Conservation (phyloP, 2,888 invertebrate genomes). For the Pantelozetes paolii region DNA sequence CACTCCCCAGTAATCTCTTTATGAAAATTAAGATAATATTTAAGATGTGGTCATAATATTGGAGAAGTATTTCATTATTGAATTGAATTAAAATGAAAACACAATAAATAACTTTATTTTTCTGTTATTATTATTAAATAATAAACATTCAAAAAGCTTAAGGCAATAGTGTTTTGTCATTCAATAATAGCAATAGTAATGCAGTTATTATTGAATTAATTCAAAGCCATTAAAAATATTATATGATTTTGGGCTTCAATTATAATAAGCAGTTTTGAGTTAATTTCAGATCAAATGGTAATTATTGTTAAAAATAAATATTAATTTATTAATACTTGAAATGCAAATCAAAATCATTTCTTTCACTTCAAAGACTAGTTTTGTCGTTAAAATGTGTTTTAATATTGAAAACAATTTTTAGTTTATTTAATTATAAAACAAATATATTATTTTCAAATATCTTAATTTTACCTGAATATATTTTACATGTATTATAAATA, state of each 20-base stretch:
- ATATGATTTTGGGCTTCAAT: too few relatives aligned
- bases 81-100: not conserved
- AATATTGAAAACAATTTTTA: too few relatives aligned
- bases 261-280: not conserved
- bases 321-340: too few relatives aligned
- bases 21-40: slow-evolving; percentile 1
- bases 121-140: not conserved
- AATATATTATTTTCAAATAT: too few relatives aligned
- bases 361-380: too few relatives aligned
- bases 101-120: not conserved
- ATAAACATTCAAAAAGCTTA: not conserved
- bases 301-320: too few relatives aligned
- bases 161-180: not conserved
- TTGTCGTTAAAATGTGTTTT: too few relatives aligned
- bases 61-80: not conserved
- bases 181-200: not conserved
- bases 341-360: too few relatives aligned
- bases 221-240: not conserved
- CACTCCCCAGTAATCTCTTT: slow-evolving; percentile 13
- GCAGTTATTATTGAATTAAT: not conserved
- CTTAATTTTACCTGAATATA: too few relatives aligned
- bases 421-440: too few relatives aligned
- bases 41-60: slow-evolving; percentile 2
- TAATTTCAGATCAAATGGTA: too few relatives aligned
- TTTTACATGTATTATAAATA: too few relatives aligned